phyloP scores from a whole-genome alignment of 2,888 invertebrate species.

The Spilarctia lutea region DNA sequence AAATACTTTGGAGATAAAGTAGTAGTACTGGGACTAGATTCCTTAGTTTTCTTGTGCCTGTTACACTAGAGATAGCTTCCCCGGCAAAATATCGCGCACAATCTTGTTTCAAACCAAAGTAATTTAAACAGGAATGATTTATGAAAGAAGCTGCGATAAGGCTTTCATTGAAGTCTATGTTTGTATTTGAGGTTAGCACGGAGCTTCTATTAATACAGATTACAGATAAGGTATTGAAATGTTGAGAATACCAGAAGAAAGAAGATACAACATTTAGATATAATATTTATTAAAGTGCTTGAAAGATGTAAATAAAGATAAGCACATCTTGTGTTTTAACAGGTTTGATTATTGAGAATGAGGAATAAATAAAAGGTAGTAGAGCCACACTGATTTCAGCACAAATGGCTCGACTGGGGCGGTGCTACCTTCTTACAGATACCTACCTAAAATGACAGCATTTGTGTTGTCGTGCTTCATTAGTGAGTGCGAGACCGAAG shows the following conservation, averaged over 20 bases:
- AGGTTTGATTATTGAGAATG: not conserved
- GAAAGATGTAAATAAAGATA: not conserved
- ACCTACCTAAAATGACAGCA: too few relatives aligned
- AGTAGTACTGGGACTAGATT: constrained; percentile 32
- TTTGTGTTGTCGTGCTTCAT: too few relatives aligned
- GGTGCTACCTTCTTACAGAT: too few relatives aligned
- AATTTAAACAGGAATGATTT: constrained; percentile 51
- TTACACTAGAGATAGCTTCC: constrained; percentile 30
- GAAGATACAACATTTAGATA: not conserved
- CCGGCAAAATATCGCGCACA: constrained; percentile 43
- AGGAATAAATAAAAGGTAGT: too few relatives aligned
- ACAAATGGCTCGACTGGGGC: too few relatives aligned
- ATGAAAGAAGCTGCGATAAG: constrained; percentile 48
- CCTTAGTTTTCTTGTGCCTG: constrained; percentile 34
- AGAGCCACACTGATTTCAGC: too few relatives aligned
- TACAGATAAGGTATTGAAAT: constrained; percentile 21
- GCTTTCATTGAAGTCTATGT: constrained; percentile 40
- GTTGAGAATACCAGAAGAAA: not conserved
- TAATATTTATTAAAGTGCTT: not conserved
- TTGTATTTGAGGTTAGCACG: constrained; percentile 29
- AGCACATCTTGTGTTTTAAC: not conserved
- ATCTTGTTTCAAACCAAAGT: constrained; percentile 40
- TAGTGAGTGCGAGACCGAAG: too few relatives aligned
- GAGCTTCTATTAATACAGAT: constrained; percentile 33
- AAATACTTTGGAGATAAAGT: constrained; percentile 34